Conservation (phyloP, 2,797 vertebrate genomes). For the Takifugu ocellatus region DNA sequence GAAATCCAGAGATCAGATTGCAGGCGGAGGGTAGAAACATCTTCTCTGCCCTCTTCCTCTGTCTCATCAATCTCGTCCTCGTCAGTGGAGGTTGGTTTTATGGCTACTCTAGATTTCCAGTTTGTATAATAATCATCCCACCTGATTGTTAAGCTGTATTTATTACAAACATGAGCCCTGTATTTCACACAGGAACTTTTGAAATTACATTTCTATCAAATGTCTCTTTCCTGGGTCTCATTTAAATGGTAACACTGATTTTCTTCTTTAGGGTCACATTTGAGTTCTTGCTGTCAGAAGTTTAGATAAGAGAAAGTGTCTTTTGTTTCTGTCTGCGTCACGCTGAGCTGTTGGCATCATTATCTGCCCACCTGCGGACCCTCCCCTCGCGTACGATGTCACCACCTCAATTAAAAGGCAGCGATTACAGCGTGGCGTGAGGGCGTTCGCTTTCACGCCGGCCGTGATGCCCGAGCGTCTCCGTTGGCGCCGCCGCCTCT, state of each 20-base stretch:
- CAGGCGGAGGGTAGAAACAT: neutral
- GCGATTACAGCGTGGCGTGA: neutral
- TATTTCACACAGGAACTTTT: slow-evolving; percentile 36
- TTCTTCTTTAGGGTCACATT: neutral
- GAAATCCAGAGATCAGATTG: neutral
- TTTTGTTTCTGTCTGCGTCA: neutral
- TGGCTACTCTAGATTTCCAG: slow-evolving; percentile 16
- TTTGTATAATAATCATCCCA: slow-evolving; percentile 42
- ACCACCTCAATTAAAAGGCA: slow-evolving; percentile 32
- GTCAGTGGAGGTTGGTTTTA: neutral
- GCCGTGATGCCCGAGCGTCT: too few relatives aligned
- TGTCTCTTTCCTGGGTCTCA: slow-evolving; percentile 7
- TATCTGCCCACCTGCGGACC: neutral
- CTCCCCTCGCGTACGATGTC: slow-evolving; percentile 5
- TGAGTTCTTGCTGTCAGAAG: neutral
- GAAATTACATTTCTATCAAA: slow-evolving; percentile 15
- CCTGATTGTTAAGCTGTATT: slow-evolving; percentile 63
- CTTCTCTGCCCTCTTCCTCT: neutral
- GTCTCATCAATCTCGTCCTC: slow-evolving; percentile 2
- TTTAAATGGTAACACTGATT: slow-evolving; percentile 7
- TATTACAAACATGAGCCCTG: slow-evolving; percentile 51
- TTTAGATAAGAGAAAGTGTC: neutral
- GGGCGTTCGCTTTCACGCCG: neutral
- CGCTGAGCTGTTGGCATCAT: neutral
- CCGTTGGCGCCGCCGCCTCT: too few relatives aligned